Evolutionary conservation across 1,140 invertebrate species (phyloP), one percentile per base, ranked within the genome.

Genomic region (Drosophila mauritiana): DNA sequence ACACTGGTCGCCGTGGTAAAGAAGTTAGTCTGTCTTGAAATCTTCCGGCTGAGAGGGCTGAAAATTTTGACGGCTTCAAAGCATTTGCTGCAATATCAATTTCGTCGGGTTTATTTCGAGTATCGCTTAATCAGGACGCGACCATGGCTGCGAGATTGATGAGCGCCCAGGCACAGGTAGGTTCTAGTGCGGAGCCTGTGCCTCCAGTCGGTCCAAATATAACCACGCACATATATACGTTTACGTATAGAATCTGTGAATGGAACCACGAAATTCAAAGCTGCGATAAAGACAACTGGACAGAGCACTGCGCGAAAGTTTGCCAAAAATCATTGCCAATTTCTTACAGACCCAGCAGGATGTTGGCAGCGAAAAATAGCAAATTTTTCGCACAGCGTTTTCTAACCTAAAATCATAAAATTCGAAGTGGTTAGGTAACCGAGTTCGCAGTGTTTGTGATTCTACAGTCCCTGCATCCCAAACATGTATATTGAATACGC

Each of bases 41-140:
- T 90, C 83, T 90, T 90, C 88, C 86, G 89, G 86, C 86, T 90
- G 86, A 90, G 88, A 90, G 77, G 86, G 86, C 86, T 90, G 86
- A 90, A 90, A 90, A 90, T 90, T 90, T 91, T 82, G 57, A 70
- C 68, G 65, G 70, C 70, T 64, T 73, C 51, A 55, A 49, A 42
- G 22, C 48, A 76, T 73, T 45, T 43, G 55, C 68, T 73, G 49
- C 49, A 67, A 36, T 64, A 58, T 62, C 68, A 83, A 49, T 61
- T 61, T 63, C 37, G 58, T 40, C 37, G 43, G 58, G 69, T 55
- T 42, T 78, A 81, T 48, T 64, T 49, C n/a, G 22, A 56, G 48
- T 49, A 88, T 57, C 53, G 56, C 51, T 13, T 40, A 77, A 64
- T 45, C 39, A 78, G 59, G 48, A 36, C 78, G 82, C 83, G 69